These are phyloP conservation scores for Coracias cyanogaster DNA, from an alignment of 2,797 vertebrate species.

Conservation along the genomic window DNA sequence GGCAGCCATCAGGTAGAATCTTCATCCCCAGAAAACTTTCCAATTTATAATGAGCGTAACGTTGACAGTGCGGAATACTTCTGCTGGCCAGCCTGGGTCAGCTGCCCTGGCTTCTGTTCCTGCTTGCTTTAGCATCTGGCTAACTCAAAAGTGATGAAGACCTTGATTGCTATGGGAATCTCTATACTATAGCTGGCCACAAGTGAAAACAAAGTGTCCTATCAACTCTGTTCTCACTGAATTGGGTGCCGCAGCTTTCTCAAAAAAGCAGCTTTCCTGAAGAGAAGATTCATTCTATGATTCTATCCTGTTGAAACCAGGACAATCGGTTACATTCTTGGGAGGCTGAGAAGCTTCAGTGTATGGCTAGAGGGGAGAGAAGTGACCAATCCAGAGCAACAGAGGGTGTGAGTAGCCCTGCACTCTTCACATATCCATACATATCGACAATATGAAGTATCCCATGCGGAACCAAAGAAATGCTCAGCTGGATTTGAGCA, in stretches of 20 bases:
- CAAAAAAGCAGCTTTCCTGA: not conserved
- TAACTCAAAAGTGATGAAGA: not conserved
- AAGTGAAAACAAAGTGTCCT: not conserved
- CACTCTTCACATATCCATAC: not conserved
- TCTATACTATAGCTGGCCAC: not conserved
- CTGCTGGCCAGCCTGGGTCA: not conserved
- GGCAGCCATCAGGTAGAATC: not conserved
- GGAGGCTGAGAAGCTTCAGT: not conserved
- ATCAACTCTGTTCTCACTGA: not conserved
- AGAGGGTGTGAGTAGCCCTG: not conserved
- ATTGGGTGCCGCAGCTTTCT: not conserved
- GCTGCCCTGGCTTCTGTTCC: not conserved
- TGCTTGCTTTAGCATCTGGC: not conserved
- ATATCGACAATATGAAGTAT: accelerated
- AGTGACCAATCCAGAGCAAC: not conserved
- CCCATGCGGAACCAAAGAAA: not conserved
- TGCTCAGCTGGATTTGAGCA: not conserved
- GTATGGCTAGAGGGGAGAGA: not conserved
- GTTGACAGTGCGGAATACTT: not conserved
- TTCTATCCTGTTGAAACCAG: not conserved
- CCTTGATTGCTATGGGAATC: not conserved
- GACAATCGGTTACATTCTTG: not conserved
- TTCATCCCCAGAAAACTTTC: not conserved
- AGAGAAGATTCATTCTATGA: not conserved
- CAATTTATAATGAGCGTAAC: not conserved